A percentile compares a stretch with the other conserved stretches of the same genome.
Conservation (phyloP, 2,113 vertebrate species). For the Ameiurus melas region DNA sequence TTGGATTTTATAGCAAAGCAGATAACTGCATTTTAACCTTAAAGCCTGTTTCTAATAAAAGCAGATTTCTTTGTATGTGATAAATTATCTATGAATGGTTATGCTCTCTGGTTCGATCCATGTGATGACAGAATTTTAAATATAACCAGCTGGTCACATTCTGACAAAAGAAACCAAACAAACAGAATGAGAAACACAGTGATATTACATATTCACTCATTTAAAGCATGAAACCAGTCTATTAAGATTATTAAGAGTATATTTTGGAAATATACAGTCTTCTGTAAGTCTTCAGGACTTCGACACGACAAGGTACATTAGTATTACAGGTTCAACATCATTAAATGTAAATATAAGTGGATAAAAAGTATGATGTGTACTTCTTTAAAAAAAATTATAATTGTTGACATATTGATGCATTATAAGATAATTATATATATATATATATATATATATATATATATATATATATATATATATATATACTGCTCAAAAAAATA, state of each 20-base stretch:
- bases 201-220: not conserved
- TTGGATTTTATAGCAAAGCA: not conserved
- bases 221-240: not conserved
- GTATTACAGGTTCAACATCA: not conserved
- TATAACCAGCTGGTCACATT: not conserved
- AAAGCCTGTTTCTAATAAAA: not conserved
- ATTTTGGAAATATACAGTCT: not conserved
- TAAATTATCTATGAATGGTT: not conserved
- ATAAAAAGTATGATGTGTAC: not conserved
- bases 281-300: not conserved
- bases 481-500: no score
- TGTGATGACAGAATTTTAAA: not conserved
- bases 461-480: no score
- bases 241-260: not conserved
- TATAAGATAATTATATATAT: not conserved
- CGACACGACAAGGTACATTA: not conserved
- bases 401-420: not conserved
- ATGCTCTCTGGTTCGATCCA: not conserved
- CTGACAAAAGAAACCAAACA: not conserved
- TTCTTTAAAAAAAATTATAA: not conserved
- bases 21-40: not conserved
- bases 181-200: not conserved
- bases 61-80: not conserved
- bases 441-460: no score
- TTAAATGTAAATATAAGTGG: not conserved